Percentiles rank a stretch among this genome's conserved stretches.
phyloP scores from a whole-genome alignment of 2,888 invertebrate genomes.

The Hybos culiciformis region DNA sequence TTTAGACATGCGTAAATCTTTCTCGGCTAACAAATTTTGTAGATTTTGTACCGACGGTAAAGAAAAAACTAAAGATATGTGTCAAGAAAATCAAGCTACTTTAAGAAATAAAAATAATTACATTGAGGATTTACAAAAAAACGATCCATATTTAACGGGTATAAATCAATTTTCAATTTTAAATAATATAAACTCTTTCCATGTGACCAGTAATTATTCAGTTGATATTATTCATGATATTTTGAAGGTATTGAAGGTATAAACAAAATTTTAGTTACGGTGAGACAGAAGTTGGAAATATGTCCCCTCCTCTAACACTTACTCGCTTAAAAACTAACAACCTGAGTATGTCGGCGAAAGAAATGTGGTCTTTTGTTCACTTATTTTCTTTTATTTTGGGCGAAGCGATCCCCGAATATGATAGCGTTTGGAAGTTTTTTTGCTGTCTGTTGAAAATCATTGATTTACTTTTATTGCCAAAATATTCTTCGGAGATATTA shows the following conservation, averaged over 20 bases:
- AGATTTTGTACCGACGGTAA: slow-evolving; percentile 8
- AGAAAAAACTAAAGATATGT: background rate
- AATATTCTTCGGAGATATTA: background rate
- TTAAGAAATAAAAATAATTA: slow-evolving; percentile 1
- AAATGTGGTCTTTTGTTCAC: slow-evolving; percentile 8
- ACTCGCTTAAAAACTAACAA: slow-evolving; percentile 5
- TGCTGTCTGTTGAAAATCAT: background rate
- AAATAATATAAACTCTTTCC: slow-evolving; percentile 12
- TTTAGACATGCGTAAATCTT: slow-evolving; percentile 8
- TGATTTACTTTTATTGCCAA: background rate
- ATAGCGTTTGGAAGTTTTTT: slow-evolving; percentile 10
- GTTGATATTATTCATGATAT: slow-evolving; percentile 17
- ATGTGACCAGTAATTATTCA: slow-evolving; percentile 13
- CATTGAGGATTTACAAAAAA: background rate
- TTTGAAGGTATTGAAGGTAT: slow-evolving; percentile 17
- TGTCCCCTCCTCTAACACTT: background rate
- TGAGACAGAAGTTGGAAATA: slow-evolving; percentile 7
- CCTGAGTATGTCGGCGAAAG: slow-evolving; percentile 10
- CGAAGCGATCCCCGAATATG: slow-evolving; percentile 8
- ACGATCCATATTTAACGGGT: slow-evolving; percentile 2
- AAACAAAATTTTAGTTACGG: slow-evolving; percentile 10
- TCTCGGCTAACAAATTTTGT: slow-evolving; percentile 9
- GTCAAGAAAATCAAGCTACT: background rate
- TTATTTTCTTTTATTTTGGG: slow-evolving; percentile 12
- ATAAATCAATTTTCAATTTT: slow-evolving; percentile 7